Conservation (phyloP, 2,888 invertebrate species). For the Sinodicranocentrus sp. region DNA sequence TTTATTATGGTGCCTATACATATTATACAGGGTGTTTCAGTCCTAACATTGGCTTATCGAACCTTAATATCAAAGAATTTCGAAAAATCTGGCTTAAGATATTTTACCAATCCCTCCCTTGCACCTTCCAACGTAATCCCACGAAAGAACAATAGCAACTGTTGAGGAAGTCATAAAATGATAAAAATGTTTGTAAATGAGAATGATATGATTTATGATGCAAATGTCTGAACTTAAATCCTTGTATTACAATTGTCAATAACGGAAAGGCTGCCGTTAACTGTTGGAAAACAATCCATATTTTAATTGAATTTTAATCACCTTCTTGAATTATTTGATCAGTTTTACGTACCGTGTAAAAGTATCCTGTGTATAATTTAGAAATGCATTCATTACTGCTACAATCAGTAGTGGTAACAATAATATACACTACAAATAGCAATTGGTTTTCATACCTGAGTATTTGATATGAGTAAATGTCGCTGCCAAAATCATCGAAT, state of each 20-base stretch:
- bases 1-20: too few relatives aligned
- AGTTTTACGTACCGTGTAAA: slow-evolving; percentile 37
- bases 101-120: slow-evolving; percentile 2
- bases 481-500: background rate
- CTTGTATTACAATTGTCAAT: slow-evolving; percentile 27
- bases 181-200: too few relatives aligned
- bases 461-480: background rate
- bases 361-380: slow-evolving; percentile 16
- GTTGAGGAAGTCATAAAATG: too few relatives aligned
- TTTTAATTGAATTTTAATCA: too few relatives aligned
- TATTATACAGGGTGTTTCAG: too few relatives aligned
- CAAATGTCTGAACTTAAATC: too few relatives aligned
- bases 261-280: background rate
- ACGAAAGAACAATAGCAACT: slow-evolving; percentile 40
- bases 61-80: slow-evolving; percentile 6
- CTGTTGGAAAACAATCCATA: slow-evolving; percentile 27
- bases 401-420: too few relatives aligned
- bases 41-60: too few relatives aligned
- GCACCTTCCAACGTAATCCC: slow-evolving; percentile 41
- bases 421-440: too few relatives aligned
- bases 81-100: background rate
- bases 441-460: slow-evolving; percentile 7
- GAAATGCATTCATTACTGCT: background rate
- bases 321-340: too few relatives aligned
- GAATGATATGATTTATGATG: too few relatives aligned